Percentiles rank a stretch among this genome's conserved stretches.
Conservation (phyloP, 2,113 vertebrate genomes). For the Chunga burmeisteri region DNA sequence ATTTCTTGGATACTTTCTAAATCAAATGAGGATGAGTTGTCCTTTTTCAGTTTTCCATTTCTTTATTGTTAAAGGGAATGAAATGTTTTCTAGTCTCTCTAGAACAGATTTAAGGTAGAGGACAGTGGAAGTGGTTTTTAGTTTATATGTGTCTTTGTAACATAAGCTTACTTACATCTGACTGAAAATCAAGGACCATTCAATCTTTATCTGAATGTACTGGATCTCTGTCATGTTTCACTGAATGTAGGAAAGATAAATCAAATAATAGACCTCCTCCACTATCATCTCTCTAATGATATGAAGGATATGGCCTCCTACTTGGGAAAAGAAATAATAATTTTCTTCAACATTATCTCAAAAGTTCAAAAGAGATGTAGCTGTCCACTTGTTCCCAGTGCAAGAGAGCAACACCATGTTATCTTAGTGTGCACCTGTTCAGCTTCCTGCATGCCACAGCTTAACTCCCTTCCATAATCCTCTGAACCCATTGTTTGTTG, state of each 20-base stretch:
- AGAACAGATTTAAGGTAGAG: not conserved
- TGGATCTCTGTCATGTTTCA: not conserved
- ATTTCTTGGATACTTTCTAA: not conserved
- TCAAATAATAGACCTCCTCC: not conserved
- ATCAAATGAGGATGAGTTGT: not conserved
- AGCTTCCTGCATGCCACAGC: not conserved
- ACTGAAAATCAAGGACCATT: not conserved
- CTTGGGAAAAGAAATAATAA: not conserved
- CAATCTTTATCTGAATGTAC: not conserved
- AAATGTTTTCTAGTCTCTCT: not conserved
- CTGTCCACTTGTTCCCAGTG: not conserved
- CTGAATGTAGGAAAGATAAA: not conserved
- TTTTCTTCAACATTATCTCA: not conserved
- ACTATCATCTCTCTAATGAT: not conserved
- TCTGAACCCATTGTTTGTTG: not conserved
- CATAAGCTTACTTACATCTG: not conserved
- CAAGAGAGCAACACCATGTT: not conserved
- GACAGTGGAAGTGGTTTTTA: not conserved
- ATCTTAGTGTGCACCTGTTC: not conserved
- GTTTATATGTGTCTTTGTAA: not conserved
- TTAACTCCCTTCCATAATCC: not conserved
- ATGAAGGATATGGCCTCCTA: not conserved
- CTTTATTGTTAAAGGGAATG: not conserved
- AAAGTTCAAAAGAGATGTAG: not conserved
- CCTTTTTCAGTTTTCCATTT: not conserved